These are phyloP conservation scores for Barbus barbus DNA, from an alignment of 2,113 vertebrate species.

Conservation along the genomic window DNA sequence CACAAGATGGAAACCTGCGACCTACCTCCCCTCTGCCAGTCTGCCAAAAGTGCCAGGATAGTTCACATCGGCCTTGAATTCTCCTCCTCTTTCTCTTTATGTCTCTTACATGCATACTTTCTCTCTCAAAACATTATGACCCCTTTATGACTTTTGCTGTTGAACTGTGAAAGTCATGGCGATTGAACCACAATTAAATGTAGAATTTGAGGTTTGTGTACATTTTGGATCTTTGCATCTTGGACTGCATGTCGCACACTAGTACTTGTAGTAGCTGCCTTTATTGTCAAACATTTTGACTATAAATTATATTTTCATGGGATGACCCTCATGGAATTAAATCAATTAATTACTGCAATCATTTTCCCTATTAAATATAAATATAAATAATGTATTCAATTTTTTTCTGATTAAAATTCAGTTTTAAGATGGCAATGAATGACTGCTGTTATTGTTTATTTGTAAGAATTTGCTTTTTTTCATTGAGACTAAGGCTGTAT, in stretches of 20 bases:
- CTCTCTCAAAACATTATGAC: not conserved
- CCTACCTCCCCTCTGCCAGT: not conserved
- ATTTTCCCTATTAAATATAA: not conserved
- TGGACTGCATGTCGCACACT: not conserved
- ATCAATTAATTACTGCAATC: not conserved
- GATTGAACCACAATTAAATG: not conserved
- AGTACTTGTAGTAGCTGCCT: not conserved
- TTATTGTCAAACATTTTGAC: not conserved
- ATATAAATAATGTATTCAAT: not conserved
- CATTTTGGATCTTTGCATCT: not conserved
- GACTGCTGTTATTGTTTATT: too few relatives aligned
- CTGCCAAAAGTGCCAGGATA: not conserved
- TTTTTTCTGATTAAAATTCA: not conserved
- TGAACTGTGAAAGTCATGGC: not conserved
- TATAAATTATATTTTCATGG: not conserved
- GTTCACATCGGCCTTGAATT: constrained; percentile 9
- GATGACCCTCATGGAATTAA: too few relatives aligned
- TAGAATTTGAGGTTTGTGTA: not conserved
- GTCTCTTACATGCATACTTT: not conserved
- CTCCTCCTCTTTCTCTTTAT: not conserved
- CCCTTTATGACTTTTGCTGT: not conserved
- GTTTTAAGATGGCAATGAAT: constrained; percentile 7
- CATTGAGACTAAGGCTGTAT: too few relatives aligned
- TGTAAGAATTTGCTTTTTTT: too few relatives aligned
- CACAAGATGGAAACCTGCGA: too few relatives aligned